Evolutionary conservation across 2,797 vertebrate genomes (phyloP), one percentile per base, ranked within the genome.

Genomic region (Arnoldichthys spilopterus): DNA sequence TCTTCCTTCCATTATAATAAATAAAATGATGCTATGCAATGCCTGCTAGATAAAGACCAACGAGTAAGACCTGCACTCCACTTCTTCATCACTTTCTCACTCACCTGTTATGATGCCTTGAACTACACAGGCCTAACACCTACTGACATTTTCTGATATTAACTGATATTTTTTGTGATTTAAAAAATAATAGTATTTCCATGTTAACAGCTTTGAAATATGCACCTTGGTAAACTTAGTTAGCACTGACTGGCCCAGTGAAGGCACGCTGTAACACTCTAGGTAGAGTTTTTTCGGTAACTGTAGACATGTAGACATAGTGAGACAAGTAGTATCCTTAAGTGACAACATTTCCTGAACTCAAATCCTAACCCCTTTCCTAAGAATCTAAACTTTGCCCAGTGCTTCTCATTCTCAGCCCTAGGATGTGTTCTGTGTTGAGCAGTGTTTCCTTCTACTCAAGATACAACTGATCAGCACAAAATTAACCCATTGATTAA

Each of bases 1-100:
- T 68, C 34, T 22, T 18, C n/a, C 6, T 40, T 26, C 16, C 12
- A 47, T 28, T 24, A 18, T 67, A 67, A 45, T 16, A 22, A n/a
- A 26, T 64, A 26, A 11, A 26, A 18, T 16, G 56, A 30, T 18
- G 13, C 1, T 61, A 30, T 13, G 5, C 15, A 3, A 3, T 62
- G 30, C 4, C 59, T 62, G 30, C 28, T 20, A 30, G 66, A 20
- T 78, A 72, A 78, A 78, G 69, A 69, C 77, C 69, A 64, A 61
- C 70, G 61, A 45, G 59, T 54, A 64, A 24, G 59, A 72, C n/a
- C 34, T 24, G 63, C 22, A 45, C 22, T 49, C 26, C 24, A 26
- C 34, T 28, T 49, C 22, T 20, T 68, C 24, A 22, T 45, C 43
- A 28, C 40, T 24, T 16, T 53, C 18, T 6, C 15, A 15, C 24